Conservation (phyloP, 2,888 invertebrate species). For the Dione juno region DNA sequence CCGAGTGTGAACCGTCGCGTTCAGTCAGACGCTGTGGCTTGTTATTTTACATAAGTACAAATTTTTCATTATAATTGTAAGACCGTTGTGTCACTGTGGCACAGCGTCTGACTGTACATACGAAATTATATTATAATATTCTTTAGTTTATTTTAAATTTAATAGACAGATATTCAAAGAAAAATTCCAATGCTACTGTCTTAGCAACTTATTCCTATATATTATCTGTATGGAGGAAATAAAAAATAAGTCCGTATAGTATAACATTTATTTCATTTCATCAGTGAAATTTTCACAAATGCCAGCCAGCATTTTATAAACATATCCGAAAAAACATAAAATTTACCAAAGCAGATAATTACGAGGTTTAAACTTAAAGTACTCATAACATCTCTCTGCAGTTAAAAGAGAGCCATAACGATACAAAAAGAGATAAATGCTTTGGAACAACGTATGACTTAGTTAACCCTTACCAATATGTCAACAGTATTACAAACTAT, state of each 20-base stretch:
- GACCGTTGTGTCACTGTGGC: too few relatives aligned
- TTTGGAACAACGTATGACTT: conserved; percentile 58
- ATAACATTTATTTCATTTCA: conserved; percentile 32
- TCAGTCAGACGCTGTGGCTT: too few relatives aligned
- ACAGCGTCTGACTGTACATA: too few relatives aligned
- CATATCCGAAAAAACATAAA: conserved; percentile 37
- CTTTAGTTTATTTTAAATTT: too few relatives aligned
- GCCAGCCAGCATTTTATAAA: conserved; percentile 43
- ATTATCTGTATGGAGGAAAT: neutral
- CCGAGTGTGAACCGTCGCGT: too few relatives aligned
- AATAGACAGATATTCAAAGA: too few relatives aligned
- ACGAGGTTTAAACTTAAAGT: neutral
- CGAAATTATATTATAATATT: too few relatives aligned
- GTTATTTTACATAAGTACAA: too few relatives aligned
- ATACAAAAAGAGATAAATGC: conserved; percentile 60
- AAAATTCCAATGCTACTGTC: too few relatives aligned
- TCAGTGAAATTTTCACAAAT: too few relatives aligned
- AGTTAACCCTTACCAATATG: conserved; percentile 38
- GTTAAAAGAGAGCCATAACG: conserved; percentile 34
- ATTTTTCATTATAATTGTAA: too few relatives aligned
- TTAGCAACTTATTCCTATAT: neutral
- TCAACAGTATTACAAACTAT: conserved; percentile 24
- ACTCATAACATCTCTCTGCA: conserved; percentile 8
- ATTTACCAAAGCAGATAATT: conserved; percentile 4
- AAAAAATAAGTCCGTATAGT: neutral